phyloP scores from a whole-genome alignment of 2,113 vertebrate genomes.

The Lagopus leucura region DNA sequence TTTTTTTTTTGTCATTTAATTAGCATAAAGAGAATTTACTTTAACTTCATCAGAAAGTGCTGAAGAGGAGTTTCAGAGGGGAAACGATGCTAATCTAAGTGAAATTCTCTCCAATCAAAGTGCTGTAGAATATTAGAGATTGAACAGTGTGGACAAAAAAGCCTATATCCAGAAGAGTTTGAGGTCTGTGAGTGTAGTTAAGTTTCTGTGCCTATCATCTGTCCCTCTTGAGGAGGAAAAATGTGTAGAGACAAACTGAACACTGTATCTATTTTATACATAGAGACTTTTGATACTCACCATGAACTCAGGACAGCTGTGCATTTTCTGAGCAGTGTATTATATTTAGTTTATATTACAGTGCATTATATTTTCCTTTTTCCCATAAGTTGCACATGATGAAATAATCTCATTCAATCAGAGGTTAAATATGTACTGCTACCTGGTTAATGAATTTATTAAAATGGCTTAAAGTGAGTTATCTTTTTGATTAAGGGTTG shows the following conservation, averaged over 20 bases:
- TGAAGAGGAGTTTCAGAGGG: background rate
- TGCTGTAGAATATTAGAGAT: background rate
- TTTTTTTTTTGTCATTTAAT: background rate
- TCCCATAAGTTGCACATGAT: background rate
- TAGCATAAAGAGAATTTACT: background rate
- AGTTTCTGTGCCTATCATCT: background rate
- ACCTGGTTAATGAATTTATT: background rate
- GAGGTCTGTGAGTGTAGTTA: background rate
- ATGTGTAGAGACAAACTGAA: background rate
- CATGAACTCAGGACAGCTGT: background rate
- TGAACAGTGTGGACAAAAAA: background rate
- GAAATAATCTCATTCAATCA: background rate
- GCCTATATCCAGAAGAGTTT: background rate
- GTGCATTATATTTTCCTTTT: background rate
- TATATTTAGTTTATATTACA: background rate
- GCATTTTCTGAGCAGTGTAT: background rate
- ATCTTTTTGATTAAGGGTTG: background rate
- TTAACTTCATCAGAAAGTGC: background rate
- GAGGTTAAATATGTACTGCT: background rate
- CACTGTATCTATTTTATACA: background rate
- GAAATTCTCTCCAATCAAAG: background rate
- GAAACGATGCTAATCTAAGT: background rate
- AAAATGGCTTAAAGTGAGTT: background rate
- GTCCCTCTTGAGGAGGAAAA: background rate
- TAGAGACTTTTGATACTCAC: background rate